Conservation (phyloP, 2,888 invertebrate genomes). For the Cryptophagus acutangulus region DNA sequence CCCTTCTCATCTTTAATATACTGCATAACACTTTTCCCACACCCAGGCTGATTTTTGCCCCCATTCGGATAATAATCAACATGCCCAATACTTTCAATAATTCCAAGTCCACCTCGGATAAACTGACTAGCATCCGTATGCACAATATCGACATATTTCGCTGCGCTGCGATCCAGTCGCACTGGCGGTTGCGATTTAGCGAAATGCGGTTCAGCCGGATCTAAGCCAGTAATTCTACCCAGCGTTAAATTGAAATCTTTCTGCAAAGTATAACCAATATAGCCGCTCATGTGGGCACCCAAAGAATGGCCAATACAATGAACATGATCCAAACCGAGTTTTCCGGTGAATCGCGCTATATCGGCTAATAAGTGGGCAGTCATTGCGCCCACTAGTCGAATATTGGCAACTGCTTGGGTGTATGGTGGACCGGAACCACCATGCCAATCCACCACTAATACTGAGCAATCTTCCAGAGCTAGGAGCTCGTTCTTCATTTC, state of each 20-base stretch:
- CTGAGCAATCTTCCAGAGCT: slow-evolving; percentile 64
- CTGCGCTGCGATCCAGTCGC: slow-evolving; percentile 80
- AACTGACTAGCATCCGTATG: slow-evolving; percentile 82
- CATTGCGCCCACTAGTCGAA: slow-evolving; percentile 78
- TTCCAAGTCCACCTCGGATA: slow-evolving; percentile 73
- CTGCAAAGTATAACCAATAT: slow-evolving; percentile 73
- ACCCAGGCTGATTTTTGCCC: slow-evolving; percentile 74
- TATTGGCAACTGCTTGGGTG: slow-evolving; percentile 88
- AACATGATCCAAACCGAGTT: slow-evolving; percentile 57
- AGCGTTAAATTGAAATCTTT: slow-evolving; percentile 63
- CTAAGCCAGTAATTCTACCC: slow-evolving; percentile 80
- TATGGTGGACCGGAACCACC: slow-evolving; percentile 84
- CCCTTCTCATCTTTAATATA: slow-evolving; percentile 61
- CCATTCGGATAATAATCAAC: slow-evolving; percentile 92
- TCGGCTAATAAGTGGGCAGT: slow-evolving; percentile 64
- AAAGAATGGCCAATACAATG: slow-evolving; percentile 85
- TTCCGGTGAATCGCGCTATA: slow-evolving; percentile 44
- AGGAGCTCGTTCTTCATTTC: slow-evolving; percentile 69
- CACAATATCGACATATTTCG: slow-evolving; percentile 82
- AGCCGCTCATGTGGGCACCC: slow-evolving; percentile 80
- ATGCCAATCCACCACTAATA: slow-evolving; percentile 81
- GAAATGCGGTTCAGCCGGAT: slow-evolving; percentile 91
- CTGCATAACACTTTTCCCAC: slow-evolving; percentile 56
- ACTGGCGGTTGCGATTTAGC: slow-evolving; percentile 74
- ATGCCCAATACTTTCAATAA: slow-evolving; percentile 77